Base-by-base conservation (phyloP, 1,140 invertebrate genomes). In the Ceratina japonica region DNA sequence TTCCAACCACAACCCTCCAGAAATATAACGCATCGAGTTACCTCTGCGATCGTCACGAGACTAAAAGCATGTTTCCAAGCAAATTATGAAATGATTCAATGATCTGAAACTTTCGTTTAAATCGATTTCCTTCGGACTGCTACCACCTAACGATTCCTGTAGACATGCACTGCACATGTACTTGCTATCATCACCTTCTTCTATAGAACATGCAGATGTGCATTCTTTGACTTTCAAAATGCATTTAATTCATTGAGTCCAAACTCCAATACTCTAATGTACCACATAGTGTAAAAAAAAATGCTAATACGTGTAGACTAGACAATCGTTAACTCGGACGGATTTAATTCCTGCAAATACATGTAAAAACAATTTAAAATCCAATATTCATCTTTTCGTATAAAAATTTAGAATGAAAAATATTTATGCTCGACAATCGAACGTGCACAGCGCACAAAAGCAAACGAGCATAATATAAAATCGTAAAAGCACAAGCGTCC, bases 391-490 rank as follows among this genome's bases (percentile, higher is more conserved):
- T 22, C 5, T 66, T 37, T 10, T 65, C 31, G 44, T 15, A 15
- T 1, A 3, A 3, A 49, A 65, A 49, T 65, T 20, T 22, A 22
- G 7, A 44, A 3, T 44, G 37, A 44, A 44, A 44, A 44, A 10
- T 44, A 44, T 31, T 31, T 4, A 31, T 44, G 37, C 37, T 44
- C 2, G 37, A 31, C 27, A n/a, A n/a, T n/a, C n/a, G n/a, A n/a
- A n/a, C n/a, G n/a, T n/a, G n/a, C n/a, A 64, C 18, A 22, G 20
- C 37, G 20, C 44, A 56, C 15, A 20, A 64, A 51, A 77, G 72
- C 54, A 73, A 62, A 64, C 18, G 81, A 76, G 82, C 74, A 10
- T 44, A 66, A 62, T 80, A 83, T n/a, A n/a, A n/a, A 77, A 81
- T 24, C 64, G 75, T 56, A n/a, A 75, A 82, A 44, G 83, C 56